A percentile compares a stretch with the other conserved stretches of the same genome.
Conservation (phyloP, 2,797 vertebrate species). For the Morelia viridis region DNA sequence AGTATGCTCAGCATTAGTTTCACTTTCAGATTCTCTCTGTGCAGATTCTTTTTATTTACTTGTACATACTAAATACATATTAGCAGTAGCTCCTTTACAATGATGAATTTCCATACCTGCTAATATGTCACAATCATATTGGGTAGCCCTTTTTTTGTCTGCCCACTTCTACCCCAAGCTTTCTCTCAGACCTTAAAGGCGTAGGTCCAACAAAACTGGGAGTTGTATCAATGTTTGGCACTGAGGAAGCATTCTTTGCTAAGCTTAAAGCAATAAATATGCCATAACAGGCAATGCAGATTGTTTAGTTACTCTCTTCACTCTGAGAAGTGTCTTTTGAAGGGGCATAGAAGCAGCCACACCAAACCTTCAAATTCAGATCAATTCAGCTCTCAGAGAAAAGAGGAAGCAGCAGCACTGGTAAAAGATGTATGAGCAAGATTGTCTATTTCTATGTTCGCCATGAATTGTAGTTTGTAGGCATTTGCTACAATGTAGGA, state of each 20-base stretch:
- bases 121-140: background rate
- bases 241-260: background rate
- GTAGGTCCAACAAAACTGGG: background rate
- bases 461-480: background rate
- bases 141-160: background rate
- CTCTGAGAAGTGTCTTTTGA: background rate
- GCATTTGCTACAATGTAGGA: background rate
- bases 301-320: background rate
- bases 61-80: background rate
- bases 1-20: background rate
- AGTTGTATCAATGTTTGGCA: background rate
- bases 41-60: background rate
- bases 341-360: background rate
- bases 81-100: background rate
- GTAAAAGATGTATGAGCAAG: background rate
- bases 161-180: background rate
- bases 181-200: background rate
- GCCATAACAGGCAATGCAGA: background rate
- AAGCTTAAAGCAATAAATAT: background rate
- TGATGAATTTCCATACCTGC: background rate
- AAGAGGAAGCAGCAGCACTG: background rate
- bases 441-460: background rate
- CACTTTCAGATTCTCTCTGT: background rate
- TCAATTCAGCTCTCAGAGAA: background rate
- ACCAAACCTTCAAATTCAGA: background rate